Percentiles rank a stretch among this genome's conserved stretches.
Evolutionary conservation across 2,888 invertebrate genomes (phyloP).

Genomic region (Mystacides longicornis): DNA sequence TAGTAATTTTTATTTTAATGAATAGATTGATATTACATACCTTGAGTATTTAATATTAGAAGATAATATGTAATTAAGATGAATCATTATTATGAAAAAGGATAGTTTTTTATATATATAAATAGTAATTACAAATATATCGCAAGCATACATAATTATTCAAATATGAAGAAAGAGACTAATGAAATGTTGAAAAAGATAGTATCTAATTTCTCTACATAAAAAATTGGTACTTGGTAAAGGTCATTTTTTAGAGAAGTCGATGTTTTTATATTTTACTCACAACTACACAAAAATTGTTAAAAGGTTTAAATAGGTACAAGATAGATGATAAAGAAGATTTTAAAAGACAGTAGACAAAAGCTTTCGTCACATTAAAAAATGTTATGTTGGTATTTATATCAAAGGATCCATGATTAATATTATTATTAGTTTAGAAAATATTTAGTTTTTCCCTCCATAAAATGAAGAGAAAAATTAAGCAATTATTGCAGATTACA

Average conservation of each 20-base stretch:
- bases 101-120: not conserved
- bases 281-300: slow-evolving; percentile 19
- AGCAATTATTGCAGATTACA: no score
- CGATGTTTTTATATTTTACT: slow-evolving; percentile 1
- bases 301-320: not conserved
- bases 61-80: not conserved
- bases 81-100: not conserved
- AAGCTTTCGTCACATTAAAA: no score
- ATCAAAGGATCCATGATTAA: no score
- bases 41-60: not conserved
- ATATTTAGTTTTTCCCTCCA: no score
- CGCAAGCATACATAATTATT: not conserved
- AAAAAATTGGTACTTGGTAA: slow-evolving; percentile 25
- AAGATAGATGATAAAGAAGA: not conserved
- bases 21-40: no score
- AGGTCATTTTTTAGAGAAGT: slow-evolving; percentile 2
- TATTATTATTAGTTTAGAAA: no score
- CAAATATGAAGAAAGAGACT: slow-evolving; percentile 3
- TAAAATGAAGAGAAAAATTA: no score
- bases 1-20: no score
- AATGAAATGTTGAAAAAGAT: no score
- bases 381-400: no score
- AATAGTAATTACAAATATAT: not conserved
- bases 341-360: not conserved
- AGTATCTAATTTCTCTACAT: slow-evolving; percentile 19